Conservation (phyloP, 2,113 vertebrate species). For the Anseranas semipalmata region DNA sequence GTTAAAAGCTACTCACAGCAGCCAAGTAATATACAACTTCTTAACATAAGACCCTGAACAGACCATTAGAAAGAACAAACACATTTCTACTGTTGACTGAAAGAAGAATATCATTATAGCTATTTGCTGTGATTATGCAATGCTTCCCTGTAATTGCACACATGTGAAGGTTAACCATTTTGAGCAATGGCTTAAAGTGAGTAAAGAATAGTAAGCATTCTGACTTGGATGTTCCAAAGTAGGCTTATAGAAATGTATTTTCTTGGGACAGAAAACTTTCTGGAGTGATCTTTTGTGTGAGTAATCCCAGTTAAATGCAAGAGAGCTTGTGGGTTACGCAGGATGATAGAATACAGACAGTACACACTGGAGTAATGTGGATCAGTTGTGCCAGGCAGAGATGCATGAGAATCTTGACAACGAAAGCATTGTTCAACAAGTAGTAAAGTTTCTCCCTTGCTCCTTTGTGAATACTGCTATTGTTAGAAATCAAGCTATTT, state of each 20-base stretch:
- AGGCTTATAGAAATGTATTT: not conserved
- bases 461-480: conserved; percentile 1
- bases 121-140: not conserved
- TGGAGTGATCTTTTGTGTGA: not conserved
- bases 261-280: not conserved
- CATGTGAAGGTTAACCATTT: not conserved
- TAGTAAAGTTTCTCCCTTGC: not conserved
- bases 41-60: not conserved
- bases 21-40: not conserved
- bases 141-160: not conserved
- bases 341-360: not conserved
- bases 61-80: not conserved
- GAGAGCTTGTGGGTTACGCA: not conserved
- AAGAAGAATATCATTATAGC: not conserved
- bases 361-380: not conserved
- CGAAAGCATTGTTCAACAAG: conserved; percentile 69
- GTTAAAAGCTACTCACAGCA: not conserved
- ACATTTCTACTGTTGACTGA: not conserved
- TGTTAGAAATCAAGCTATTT: conserved; percentile 14
- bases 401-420: conserved; percentile 29
- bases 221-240: not conserved
- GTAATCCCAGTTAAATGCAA: not conserved
- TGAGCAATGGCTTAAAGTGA: not conserved
- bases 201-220: not conserved
- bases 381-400: conserved; percentile 73